Percentiles rank a stretch among this genome's conserved stretches.
These are phyloP conservation scores for Endomychus coccineus DNA, from an alignment of 2,888 invertebrate genomes.

Conservation along the genomic window DNA sequence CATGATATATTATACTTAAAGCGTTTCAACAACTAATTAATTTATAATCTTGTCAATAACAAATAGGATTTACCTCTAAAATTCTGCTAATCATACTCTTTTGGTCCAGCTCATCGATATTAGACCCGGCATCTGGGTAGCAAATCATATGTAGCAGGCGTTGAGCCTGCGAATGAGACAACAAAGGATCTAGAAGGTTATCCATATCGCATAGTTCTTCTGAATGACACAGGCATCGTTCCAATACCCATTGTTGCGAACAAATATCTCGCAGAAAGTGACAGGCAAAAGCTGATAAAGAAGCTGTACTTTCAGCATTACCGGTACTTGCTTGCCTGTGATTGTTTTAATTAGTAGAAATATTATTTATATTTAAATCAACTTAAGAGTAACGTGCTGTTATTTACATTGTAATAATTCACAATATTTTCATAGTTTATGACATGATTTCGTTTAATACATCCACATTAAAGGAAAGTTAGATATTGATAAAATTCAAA, in stretches of 20 bases:
- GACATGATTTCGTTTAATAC: too few relatives aligned
- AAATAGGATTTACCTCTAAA: constrained; percentile 66
- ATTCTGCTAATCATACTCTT: constrained; percentile 82
- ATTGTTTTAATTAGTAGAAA: too few relatives aligned
- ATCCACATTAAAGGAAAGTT: too few relatives aligned
- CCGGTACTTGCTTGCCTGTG: constrained; percentile 43
- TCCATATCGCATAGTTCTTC: constrained; percentile 85
- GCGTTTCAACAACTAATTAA: too few relatives aligned
- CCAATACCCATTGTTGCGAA: constrained; percentile 94
- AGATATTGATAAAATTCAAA: too few relatives aligned
- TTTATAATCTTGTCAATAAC: too few relatives aligned
- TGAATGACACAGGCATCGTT: constrained; percentile 87
- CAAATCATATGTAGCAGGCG: constrained; percentile 93
- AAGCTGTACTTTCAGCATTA: constrained; percentile 59
- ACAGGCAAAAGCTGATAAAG: constrained; percentile 82
- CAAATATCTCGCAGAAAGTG: constrained; percentile 91
- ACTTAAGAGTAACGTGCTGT: constrained; percentile 12
- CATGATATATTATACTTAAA: too few relatives aligned
- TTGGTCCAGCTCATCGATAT: constrained; percentile 77
- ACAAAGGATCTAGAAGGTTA: constrained; percentile 79
- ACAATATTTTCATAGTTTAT: too few relatives aligned
- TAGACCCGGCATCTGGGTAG: constrained; percentile 76
- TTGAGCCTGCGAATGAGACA: constrained; percentile 83
- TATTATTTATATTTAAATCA: too few relatives aligned
- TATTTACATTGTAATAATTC: constrained; percentile 13